These are phyloP conservation scores for Crenichthys baileyi DNA, from an alignment of 2,797 vertebrate species.

Conservation along the genomic window DNA sequence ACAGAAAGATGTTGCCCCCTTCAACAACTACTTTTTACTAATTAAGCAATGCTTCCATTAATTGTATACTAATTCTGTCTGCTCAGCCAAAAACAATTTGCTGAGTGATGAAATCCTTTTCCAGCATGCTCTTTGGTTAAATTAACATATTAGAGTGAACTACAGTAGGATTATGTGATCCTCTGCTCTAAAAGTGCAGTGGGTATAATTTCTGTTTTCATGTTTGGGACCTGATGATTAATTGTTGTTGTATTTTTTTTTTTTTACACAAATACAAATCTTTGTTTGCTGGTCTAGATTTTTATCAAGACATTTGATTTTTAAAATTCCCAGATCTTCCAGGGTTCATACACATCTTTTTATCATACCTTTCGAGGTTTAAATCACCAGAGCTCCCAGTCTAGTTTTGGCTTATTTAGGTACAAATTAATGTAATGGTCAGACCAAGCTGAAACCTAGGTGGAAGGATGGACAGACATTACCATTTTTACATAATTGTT, in stretches of 20 bases:
- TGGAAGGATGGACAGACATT: not conserved
- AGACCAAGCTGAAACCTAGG: not conserved
- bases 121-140: not conserved
- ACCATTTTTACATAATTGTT: not conserved
- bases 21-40: constrained; percentile 45
- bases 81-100: constrained; percentile 35
- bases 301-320: too few species aligned
- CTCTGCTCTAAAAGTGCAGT: not conserved
- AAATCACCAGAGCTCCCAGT: too few species aligned
- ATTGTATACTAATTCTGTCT: constrained; percentile 35
- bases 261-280: too few species aligned
- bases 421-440: not conserved
- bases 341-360: not conserved
- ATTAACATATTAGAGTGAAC: not conserved
- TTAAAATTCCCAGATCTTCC: too few species aligned
- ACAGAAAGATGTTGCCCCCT: constrained; percentile 23
- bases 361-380: not conserved
- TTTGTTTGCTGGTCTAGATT: too few species aligned
- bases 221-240: not conserved
- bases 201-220: not conserved
- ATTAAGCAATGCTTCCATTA: constrained; percentile 56
- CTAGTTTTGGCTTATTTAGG: not conserved
- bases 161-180: not conserved
- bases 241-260: too few species aligned
- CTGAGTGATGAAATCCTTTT: constrained; percentile 14